Conservation (phyloP, 2,113 vertebrate genomes). For the Apteryx mantelli region DNA sequence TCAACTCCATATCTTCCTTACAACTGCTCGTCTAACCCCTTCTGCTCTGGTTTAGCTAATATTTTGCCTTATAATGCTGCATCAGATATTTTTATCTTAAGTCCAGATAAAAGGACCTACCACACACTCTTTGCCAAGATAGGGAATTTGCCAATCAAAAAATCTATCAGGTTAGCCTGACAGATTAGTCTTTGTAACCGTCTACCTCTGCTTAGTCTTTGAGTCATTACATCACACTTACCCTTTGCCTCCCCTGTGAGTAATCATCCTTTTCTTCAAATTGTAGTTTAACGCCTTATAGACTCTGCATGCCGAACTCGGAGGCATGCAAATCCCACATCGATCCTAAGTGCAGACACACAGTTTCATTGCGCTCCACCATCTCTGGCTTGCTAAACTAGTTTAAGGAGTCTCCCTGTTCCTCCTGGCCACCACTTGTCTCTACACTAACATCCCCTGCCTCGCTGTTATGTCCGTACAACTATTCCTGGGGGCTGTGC, state of each 20-base stretch:
- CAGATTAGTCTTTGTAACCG: background rate
- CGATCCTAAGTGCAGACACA: background rate
- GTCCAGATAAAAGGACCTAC: background rate
- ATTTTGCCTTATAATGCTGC: background rate
- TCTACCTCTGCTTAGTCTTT: background rate
- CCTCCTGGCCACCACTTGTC: background rate
- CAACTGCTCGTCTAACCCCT: background rate
- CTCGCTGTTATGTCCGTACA: background rate
- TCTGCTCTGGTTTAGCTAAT: background rate
- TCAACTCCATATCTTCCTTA: background rate
- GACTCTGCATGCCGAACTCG: background rate
- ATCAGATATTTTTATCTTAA: conserved; percentile 2
- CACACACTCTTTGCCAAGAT: background rate
- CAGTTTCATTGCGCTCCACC: background rate
- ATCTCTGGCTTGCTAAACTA: background rate
- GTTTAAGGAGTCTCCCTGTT: background rate
- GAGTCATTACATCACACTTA: background rate
- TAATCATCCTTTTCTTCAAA: background rate
- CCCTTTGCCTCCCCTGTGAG: background rate
- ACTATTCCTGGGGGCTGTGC: background rate
- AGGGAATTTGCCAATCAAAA: background rate
- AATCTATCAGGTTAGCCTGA: background rate
- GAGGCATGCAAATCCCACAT: background rate
- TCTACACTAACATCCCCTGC: background rate
- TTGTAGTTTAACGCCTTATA: background rate